Evolutionary conservation across 1,140 invertebrate genomes (phyloP), one percentile per base, ranked within the genome.

Genomic region (Drosophila bocqueti): DNA sequence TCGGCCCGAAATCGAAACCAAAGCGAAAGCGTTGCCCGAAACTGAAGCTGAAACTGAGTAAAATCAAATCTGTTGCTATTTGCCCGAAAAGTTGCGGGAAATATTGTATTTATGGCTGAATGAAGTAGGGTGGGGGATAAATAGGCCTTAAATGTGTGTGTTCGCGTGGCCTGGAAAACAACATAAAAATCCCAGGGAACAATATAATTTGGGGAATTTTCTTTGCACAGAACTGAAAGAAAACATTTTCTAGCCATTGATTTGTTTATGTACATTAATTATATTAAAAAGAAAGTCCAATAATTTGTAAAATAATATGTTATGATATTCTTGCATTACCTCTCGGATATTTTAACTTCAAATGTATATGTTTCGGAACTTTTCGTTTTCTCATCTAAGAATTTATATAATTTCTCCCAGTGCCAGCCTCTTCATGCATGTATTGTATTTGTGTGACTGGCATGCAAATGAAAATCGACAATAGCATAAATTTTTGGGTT

Each of bases 101-200:
- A 79, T 79, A 73, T 76, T 55, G 68, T 73, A 61, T 83, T 82
- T 83, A 71, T 75, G 60, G 29, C 21, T 50, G 31, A 7, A 2
- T 50, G 29, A 5, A 8, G 16, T 34, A 11, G 16, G 29, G 11
- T 42, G 62, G n/a, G 63, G 67, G 18, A 74, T 49, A 55, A 83
- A 78, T 85, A 72, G 84, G 80, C 84, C 72, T 86, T 71, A 86
- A 87, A 68, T 73, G 81, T 73, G 79, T 76, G 71, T 63, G 58
- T 79, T 49, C 67, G 68, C 29, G 54, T 75, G 72, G 72, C 31
- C 26, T 54, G 43, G 73, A 47, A 38, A 76, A 29, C 40, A 38
- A 34, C 59, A 62, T 78, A 78, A 71, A 78, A 78, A 87, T 72
- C 81, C 64, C 45, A 55, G 50, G 45, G 49, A 80, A 79, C 50